A percentile compares a stretch with the other conserved stretches of the same genome.
phyloP scores from a whole-genome alignment of 2,797 vertebrate genomes.

The Labroides dimidiatus region DNA sequence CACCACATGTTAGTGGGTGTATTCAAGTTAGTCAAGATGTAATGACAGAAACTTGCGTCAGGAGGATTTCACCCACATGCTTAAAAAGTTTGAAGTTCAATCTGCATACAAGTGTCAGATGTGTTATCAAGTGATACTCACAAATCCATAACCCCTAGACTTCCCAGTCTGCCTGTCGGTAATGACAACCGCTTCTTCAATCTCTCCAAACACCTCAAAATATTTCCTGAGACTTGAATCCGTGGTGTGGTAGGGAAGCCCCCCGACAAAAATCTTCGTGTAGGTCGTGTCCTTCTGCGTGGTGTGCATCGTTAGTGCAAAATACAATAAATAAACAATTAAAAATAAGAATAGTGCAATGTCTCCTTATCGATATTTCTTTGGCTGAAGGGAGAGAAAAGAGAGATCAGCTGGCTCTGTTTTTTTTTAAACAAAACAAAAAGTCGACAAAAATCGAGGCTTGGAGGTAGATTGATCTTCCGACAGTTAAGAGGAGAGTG shows the following conservation, averaged over 20 bases:
- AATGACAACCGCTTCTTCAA: constrained; percentile 96
- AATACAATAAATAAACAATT: constrained; percentile 68
- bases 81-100: neutral
- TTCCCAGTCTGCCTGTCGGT: constrained; percentile 96
- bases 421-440: constrained; percentile 54
- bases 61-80: neutral
- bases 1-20: constrained; percentile 43
- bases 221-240: constrained; percentile 97
- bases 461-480: constrained; percentile 83
- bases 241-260: constrained; percentile 96
- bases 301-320: constrained; percentile 92
- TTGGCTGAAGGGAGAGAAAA: constrained; percentile 58
- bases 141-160: constrained; percentile 95
- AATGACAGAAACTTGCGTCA: constrained; percentile 18
- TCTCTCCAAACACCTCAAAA: constrained; percentile 97
- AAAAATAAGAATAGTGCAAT: constrained; percentile 77
- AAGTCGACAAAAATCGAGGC: constrained; percentile 55
- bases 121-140: constrained; percentile 81
- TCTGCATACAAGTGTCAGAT: neutral
- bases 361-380: constrained; percentile 71
- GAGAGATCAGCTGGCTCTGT: constrained; percentile 54
- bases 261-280: constrained; percentile 97
- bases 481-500: constrained; percentile 60
- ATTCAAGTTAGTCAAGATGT: constrained; percentile 7
- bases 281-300: constrained; percentile 97